Evolutionary conservation across 2,113 vertebrate species (phyloP), one percentile per base, ranked within the genome.

Genomic region (Cyprinodon brontotheroides): DNA sequence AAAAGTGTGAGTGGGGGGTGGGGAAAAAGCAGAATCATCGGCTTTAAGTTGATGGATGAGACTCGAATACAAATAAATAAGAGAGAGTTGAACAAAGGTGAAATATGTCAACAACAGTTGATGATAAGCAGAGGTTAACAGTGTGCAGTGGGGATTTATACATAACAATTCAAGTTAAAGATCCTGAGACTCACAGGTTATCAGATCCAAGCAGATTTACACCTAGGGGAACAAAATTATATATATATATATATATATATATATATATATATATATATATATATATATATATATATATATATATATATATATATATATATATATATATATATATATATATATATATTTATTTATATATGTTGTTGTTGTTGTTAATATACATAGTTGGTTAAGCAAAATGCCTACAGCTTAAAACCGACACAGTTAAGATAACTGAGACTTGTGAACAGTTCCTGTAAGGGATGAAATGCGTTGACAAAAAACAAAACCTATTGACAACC

Each of bases 11-110:
- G 89, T 79, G 77, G 83, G 68, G 60, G 0, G 69, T 66, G 50
- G 65, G 78, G 85, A 79, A 78, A 83, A 13, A 61, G 77, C 79
- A 77, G 73, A 82, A 77, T 87, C 81, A 87, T 85, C 72, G 12
- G 61, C 76, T 81, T 76, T 76, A 68, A 81, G 77, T 72, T 78
- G 68, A 87, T 65, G 13, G 80, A 87, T 81, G 76, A 78, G 75
- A 74, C 47, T 10, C 8, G 84, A 92, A 86, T 89, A 65, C 63
- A 29, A 81, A 91, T 83, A 65, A 85, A 74, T 47, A 36, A 70
- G 65, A 7, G 47, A 45, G 61, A 62, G 45, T 77, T 13, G 65
- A 80, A 85, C 53, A 79, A 82, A 79, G 64, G 66, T 84, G 77
- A 75, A 59, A 50, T 17, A n/a, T 72, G 76, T 87, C 81, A 86